Base-by-base conservation (phyloP, 2,888 invertebrate genomes). In the Megamerina dolium region DNA sequence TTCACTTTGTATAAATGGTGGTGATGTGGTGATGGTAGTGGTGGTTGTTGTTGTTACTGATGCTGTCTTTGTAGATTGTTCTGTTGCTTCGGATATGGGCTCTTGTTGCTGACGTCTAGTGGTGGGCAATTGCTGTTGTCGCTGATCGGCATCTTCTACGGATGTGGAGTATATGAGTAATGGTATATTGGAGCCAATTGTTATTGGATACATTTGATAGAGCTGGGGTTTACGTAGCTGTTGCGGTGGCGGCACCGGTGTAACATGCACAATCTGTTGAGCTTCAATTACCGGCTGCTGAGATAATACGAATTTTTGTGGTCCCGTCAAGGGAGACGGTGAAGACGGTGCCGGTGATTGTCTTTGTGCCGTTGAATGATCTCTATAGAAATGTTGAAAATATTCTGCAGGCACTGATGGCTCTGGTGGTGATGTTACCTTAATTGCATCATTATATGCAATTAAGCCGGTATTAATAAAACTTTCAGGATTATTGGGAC, bases 1-100 rank as follows among this genome's bases (percentile, higher is more conserved):
- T 20, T 68, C 64, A 41, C 68, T 68, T 6, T 64, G 60, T 23
- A 57, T 45, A 51, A 68, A 68, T 4, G 62, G 51, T 43, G 59
- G 63, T 20, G 49, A 63, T 48, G 45, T 47, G 47, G 63, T 60
- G 63, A 68, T 51, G 3, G 46, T 33, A 9, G 38, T 12, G 68
- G 47, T 43, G 5, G 13, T 27, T 23, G 12, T 35, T 61, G 66
- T 27, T 37, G 33, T 4, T 6, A 9, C 16, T n/a, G n/a, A n/a
- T n/a, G n/a, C n/a, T n/a, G n/a, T n/a, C n/a, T n/a, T n/a, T n/a
- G n/a, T n/a, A n/a, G n/a, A n/a, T n/a, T n/a, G n/a, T n/a, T n/a
- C n/a, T n/a, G n/a, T n/a, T n/a, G n/a, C n/a, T n/a, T n/a, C n/a
- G n/a, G n/a, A n/a, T n/a, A n/a, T n/a, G n/a, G n/a, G n/a, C n/a